Conservation (phyloP, 2,113 vertebrate species). For the Lamprologus tigripictilis region DNA sequence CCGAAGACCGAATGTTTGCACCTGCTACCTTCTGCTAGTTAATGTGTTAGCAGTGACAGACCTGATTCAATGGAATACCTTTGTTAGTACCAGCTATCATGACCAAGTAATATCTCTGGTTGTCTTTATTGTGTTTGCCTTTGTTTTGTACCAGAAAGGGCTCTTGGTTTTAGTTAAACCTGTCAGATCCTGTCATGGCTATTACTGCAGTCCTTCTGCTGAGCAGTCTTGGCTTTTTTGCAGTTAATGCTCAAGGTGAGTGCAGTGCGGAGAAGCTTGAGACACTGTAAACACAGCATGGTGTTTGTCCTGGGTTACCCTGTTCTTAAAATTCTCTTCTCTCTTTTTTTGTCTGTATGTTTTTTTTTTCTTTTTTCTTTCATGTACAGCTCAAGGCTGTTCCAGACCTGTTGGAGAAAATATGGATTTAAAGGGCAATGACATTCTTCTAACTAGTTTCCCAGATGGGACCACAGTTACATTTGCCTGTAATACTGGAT, state of each 20-base stretch:
- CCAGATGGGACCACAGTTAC: neutral
- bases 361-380: neutral
- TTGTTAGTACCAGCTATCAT: neutral
- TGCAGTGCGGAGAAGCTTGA: neutral
- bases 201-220: neutral
- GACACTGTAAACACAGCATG: neutral
- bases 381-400: slow-evolving; percentile 15
- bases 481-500: slow-evolving; percentile 5
- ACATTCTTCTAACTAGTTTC: neutral
- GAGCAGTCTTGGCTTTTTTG: neutral
- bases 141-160: too few relatives aligned
- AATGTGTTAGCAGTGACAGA: neutral
- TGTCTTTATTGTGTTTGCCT: fast-evolving
- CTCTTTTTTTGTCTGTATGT: neutral
- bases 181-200: neutral
- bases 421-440: neutral
- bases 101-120: neutral
- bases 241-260: slow-evolving; percentile 13
- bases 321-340: neutral
- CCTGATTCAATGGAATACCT: neutral
- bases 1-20: neutral
- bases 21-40: neutral
- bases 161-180: too few relatives aligned
- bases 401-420: neutral
- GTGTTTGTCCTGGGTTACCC: neutral